Conservation (phyloP, 2,113 vertebrate species). For the Meles meles region DNA sequence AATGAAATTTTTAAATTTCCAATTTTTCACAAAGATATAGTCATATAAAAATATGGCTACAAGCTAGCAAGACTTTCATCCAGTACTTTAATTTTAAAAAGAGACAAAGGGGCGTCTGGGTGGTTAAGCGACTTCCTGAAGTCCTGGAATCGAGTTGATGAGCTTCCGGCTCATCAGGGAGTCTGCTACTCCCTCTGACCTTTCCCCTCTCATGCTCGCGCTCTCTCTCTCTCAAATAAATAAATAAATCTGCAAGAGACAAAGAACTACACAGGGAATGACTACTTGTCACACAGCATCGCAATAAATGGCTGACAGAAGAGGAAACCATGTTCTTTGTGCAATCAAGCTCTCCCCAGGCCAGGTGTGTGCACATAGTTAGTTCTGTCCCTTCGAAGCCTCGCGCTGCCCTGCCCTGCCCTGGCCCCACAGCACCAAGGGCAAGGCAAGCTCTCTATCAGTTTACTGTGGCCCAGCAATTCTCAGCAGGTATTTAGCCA, state of each 20-base stretch:
- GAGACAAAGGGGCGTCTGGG: neutral
- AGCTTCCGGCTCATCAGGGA: too few relatives aligned
- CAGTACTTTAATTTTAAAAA: neutral
- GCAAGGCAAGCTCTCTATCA: too few relatives aligned
- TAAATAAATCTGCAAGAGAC: too few relatives aligned
- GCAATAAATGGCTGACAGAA: neutral
- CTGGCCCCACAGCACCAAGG: fast-evolving
- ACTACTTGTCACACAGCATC: neutral
- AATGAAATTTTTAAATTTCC: neutral
- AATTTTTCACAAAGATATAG: neutral
- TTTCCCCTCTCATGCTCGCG: too few relatives aligned
- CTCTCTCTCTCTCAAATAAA: too few relatives aligned
- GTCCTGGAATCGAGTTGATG: too few relatives aligned
- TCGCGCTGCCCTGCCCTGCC: too few relatives aligned
- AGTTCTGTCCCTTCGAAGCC: neutral
- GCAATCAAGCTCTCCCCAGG: neutral
- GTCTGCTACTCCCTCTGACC: too few relatives aligned
- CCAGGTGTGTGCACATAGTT: neutral
- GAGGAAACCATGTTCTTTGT: neutral
- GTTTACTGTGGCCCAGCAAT: neutral
- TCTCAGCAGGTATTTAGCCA: neutral
- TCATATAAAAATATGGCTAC: neutral
- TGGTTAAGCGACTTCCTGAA: too few relatives aligned
- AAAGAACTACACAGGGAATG: neutral
- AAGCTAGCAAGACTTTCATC: neutral